Evolutionary conservation across 1,140 invertebrate genomes (phyloP).

Genomic region (Nebria ingens): DNA sequence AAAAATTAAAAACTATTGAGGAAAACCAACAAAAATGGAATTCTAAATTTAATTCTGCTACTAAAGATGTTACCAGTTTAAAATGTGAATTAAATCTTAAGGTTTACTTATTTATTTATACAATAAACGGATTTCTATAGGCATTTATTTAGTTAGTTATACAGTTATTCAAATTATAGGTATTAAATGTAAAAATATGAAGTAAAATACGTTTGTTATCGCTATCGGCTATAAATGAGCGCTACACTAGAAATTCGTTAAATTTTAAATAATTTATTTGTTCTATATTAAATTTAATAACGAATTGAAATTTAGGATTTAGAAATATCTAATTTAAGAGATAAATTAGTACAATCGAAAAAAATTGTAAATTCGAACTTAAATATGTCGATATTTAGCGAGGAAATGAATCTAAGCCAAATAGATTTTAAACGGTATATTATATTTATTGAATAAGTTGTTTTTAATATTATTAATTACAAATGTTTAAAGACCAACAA

Average conservation of each 20-base stretch:
- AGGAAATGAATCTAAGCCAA: not conserved
- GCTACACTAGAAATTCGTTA: too few species aligned
- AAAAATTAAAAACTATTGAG: not conserved
- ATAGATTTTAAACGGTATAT: not conserved
- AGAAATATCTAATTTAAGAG: not conserved
- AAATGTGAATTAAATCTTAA: not conserved
- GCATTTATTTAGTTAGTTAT: too few species aligned
- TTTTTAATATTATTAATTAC: not conserved
- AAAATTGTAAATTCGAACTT: not conserved
- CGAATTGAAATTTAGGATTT: not conserved
- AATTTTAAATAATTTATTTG: too few species aligned
- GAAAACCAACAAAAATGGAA: constrained; percentile 3
- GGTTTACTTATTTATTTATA: too few species aligned
- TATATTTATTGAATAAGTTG: not conserved
- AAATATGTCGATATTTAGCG: constrained; percentile 1
- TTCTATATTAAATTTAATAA: too few species aligned
- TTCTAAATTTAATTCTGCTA: not conserved
- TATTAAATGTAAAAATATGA: too few species aligned
- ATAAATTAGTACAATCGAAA: not conserved
- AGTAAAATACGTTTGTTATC: too few species aligned
- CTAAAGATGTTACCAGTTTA: not conserved
- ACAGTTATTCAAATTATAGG: too few species aligned
- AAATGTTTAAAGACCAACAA: not conserved
- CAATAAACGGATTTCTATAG: too few species aligned
- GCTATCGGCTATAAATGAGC: too few species aligned